These are phyloP conservation scores for Lagorchestes hirsutus DNA, from an alignment of 2,797 vertebrate species.

Conservation along the genomic window DNA sequence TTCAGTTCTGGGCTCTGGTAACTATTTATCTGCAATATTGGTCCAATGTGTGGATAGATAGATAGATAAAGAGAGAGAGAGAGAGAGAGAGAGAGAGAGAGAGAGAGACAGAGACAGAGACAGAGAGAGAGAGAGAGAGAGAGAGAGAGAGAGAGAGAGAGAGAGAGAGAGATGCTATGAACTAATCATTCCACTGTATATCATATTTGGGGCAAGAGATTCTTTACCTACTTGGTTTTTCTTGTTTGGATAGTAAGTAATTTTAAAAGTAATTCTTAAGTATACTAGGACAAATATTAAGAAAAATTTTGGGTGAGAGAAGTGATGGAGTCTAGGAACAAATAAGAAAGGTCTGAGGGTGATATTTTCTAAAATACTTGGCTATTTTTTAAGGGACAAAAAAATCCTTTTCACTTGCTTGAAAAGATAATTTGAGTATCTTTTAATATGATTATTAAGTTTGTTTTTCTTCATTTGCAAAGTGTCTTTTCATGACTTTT, in stretches of 20 bases:
- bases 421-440: background rate
- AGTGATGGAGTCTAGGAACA: background rate
- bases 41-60: background rate
- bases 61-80: background rate
- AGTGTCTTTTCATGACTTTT: background rate
- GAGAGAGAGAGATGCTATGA: background rate
- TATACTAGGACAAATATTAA: background rate
- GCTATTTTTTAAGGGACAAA: no score
- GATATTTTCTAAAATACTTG: background rate
- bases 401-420: background rate
- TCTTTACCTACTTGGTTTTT: background rate
- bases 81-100: background rate
- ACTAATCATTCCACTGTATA: background rate
- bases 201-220: background rate
- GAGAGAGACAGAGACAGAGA: no score
- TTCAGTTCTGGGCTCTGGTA: background rate
- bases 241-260: background rate
- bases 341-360: background rate
- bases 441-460: background rate
- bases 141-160: no score
- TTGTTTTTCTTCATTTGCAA: background rate
- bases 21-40: background rate
- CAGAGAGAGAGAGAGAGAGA: no score
- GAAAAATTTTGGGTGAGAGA: background rate
- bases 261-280: background rate